Evolutionary conservation across 2,797 vertebrate species (phyloP).

Genomic region (Podargus strigoides): DNA sequence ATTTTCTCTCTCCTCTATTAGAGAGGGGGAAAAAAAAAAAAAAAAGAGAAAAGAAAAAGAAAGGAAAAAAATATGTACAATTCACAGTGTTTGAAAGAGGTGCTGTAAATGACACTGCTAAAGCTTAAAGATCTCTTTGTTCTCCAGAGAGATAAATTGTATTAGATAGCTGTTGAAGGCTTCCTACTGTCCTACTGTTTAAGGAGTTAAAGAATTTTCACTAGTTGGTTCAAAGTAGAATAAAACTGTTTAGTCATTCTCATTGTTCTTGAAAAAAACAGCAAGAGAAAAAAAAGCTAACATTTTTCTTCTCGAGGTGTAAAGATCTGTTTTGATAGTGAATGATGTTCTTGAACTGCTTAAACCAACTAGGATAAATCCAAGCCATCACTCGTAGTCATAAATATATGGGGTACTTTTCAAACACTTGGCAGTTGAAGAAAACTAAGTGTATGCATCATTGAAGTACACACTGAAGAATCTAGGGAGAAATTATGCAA

Average conservation of each 20-base stretch:
- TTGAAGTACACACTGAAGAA: background rate
- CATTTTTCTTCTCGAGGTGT: background rate
- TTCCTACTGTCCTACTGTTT: background rate
- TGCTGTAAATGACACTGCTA: background rate
- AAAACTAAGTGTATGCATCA: background rate
- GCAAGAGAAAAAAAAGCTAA: background rate
- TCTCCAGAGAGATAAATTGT: background rate
- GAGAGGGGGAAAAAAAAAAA: background rate
- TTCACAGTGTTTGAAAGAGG: background rate
- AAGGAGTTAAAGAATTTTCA: background rate
- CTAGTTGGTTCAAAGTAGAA: background rate
- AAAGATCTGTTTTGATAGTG: background rate
- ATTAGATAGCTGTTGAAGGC: background rate
- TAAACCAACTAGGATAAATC: background rate
- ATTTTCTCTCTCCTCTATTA: background rate
- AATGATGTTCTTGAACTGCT: background rate
- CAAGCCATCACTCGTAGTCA: background rate
- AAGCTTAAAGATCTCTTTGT: background rate
- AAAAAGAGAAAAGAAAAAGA: background rate
- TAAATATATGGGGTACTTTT: background rate
- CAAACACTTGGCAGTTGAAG: background rate
- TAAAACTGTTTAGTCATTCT: background rate
- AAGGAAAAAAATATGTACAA: rapidly evolving
- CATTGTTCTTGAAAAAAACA: background rate
- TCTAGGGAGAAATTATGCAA: background rate